Evolutionary conservation across 2,888 invertebrate species (phyloP).

Genomic region (Baccha elongata): DNA sequence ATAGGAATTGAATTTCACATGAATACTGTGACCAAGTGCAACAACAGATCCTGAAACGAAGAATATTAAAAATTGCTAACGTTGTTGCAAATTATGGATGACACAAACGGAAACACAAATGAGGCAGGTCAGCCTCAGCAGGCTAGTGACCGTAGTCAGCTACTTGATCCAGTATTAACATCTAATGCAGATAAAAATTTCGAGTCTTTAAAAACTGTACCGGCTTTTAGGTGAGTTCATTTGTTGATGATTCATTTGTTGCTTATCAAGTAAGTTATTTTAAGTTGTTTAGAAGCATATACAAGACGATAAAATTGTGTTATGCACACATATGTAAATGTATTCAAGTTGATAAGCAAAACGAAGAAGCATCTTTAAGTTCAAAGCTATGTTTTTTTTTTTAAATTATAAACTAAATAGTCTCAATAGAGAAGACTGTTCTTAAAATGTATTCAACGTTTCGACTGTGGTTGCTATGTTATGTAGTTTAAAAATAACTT

Average conservation of each 20-base stretch:
- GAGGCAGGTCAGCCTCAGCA: constrained; percentile 44
- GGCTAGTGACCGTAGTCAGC: constrained; percentile 77
- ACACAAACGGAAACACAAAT: constrained; percentile 67
- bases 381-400: not conserved
- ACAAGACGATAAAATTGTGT: not conserved
- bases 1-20: too few relatives aligned
- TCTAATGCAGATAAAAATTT: constrained; percentile 77
- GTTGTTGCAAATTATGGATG: constrained; percentile 76
- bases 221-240: constrained; percentile 79
- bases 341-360: constrained; percentile 7
- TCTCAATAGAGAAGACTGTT: not conserved
- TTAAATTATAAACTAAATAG: not conserved
- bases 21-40: constrained; percentile 73
- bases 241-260: not conserved
- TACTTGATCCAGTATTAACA: constrained; percentile 80
- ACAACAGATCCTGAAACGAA: not conserved
- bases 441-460: too few relatives aligned
- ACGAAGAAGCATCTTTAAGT: not conserved
- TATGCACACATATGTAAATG: not conserved
- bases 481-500: too few relatives aligned
- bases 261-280: not conserved
- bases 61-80: not conserved
- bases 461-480: too few relatives aligned
- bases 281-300: too few relatives aligned
- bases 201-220: constrained; percentile 79